A percentile compares a stretch with the other conserved stretches of the same genome.
These are phyloP conservation scores for Neoitamus cyanurus DNA, from an alignment of 2,888 invertebrate genomes.

Conservation along the genomic window DNA sequence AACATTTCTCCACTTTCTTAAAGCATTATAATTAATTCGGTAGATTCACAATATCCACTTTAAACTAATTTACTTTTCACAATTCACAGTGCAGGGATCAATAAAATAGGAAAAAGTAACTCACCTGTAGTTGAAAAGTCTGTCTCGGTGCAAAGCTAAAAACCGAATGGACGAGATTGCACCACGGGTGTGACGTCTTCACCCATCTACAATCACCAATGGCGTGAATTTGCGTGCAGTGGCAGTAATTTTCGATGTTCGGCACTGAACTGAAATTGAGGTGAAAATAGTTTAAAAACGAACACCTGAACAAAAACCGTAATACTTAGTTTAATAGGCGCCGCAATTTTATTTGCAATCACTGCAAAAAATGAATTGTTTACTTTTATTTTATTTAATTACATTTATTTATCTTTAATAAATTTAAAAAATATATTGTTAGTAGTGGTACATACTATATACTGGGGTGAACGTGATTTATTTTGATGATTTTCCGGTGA, in stretches of 20 bases:
- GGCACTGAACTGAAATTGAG: no score
- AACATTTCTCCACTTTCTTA: neutral
- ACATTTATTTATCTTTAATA: no score
- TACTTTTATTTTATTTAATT: no score
- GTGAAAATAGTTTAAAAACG: neutral
- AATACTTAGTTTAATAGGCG: no score
- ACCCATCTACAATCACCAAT: neutral
- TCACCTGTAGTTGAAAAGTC: neutral
- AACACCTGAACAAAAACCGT: neutral
- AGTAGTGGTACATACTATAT: no score
- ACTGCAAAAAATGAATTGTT: no score
- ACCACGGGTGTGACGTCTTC: neutral
- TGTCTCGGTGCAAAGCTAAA: constrained; percentile 6
- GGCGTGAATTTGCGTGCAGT: neutral
- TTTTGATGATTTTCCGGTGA: no score
- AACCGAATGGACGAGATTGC: constrained; percentile 11
- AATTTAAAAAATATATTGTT: no score
- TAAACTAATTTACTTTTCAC: neutral
- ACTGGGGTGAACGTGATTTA: no score
- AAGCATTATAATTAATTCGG: neutral
- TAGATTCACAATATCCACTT: neutral
- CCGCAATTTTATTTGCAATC: no score
- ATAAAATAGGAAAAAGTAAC: neutral
- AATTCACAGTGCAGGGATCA: neutral
- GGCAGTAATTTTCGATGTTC: neutral